phyloP scores from a whole-genome alignment of 2,113 vertebrate species.

The rat (Rattus norvegicus) region DNA sequence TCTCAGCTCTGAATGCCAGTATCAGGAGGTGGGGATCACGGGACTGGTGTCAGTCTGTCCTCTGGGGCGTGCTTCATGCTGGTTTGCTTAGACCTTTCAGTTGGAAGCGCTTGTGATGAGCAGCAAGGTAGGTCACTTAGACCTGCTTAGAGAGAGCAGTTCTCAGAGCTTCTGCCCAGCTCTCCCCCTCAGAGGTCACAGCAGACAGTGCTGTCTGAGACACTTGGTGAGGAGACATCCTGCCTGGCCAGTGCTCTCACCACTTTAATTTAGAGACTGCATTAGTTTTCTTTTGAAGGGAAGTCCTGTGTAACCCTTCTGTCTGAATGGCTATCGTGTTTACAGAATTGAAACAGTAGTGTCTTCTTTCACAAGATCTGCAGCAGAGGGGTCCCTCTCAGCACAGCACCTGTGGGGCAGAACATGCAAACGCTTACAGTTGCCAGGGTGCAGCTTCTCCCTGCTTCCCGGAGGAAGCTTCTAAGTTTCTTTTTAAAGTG shows the following conservation, averaged over 20 bases:
- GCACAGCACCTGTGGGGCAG: neutral
- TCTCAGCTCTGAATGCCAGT: neutral
- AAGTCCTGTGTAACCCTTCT: neutral
- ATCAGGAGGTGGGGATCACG: neutral
- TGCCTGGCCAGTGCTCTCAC: neutral
- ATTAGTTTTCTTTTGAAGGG: conserved; percentile 33
- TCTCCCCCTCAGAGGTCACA: neutral
- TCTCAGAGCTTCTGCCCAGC: no score
- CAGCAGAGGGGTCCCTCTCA: neutral
- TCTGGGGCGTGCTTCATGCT: neutral
- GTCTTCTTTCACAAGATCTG: neutral
- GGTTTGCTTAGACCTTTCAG: neutral
- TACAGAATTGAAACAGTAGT: neutral
- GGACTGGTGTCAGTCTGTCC: neutral
- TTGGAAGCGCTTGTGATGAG: neutral
- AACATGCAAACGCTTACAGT: neutral
- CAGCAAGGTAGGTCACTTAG: neutral
- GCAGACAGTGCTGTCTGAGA: neutral
- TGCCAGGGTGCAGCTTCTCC: no score
- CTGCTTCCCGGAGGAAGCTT: no score
- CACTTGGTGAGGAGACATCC: neutral
- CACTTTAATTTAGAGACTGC: conserved; percentile 13
- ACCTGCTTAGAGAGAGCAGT: neutral
- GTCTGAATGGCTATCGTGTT: conserved; percentile 16
- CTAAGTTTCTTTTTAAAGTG: no score